Evolutionary conservation across 2,797 vertebrate species (phyloP), one percentile per base, ranked within the genome.

Genomic region (Pseudochromis fuscus): DNA sequence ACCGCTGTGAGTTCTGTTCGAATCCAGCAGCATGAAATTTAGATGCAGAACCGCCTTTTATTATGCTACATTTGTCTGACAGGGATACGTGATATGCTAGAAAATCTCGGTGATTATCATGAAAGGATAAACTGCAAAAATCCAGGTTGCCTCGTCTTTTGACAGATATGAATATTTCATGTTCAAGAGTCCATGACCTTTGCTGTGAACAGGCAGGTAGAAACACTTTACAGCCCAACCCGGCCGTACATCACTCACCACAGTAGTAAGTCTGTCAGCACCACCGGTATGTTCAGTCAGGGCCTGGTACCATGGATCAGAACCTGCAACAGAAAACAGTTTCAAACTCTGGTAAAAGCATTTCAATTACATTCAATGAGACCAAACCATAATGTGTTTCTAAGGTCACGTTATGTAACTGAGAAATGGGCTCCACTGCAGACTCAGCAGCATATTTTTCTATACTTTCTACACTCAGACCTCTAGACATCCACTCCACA

Each of bases 251-350:
- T 61, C 53, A 88, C 90, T 91, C 78, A 91, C 90, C 90, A 87
- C 87, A 86, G 90, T 77, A 77, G 79, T 83, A 85, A 61, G 88
- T 83, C 81, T 86, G 81, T 79, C 59, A 78, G 72, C 85, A 69
- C 72, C 87, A 83, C 74, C 81, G 52, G 67, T 73, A 60, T 60
- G 76, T 70, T 86, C 75, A 88, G 76, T 86, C 83, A 31, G 76
- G 52, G 66, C 72, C 72, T 61, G 75, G 56, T 61, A 86, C 71
- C 87, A 86, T 78, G 77, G 53, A 70, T 50, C 69, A 77, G 73
- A 67, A 86, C 78, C 90, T 91, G 84, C 49, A 82, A 79, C 56
- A 57, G 21, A 37, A 73, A 57, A 45, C 27, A 58, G 19, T 44
- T 76, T 27, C 10, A 44, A 16, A n/a, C 24, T n/a, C 49, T n/a